Base-by-base conservation (phyloP, 2,113 vertebrate genomes). In the Gymnarchus niloticus region DNA sequence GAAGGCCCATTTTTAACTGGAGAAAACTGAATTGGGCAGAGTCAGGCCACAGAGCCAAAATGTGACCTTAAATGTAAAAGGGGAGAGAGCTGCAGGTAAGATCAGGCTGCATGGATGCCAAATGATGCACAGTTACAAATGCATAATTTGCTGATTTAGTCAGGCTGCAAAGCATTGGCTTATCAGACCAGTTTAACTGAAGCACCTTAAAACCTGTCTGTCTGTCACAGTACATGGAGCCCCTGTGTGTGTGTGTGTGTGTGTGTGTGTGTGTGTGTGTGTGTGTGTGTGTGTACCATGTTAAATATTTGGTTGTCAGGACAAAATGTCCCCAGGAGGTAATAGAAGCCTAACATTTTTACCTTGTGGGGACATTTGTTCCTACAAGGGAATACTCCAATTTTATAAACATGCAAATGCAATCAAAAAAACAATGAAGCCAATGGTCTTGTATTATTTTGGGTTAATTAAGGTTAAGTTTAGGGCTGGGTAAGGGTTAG, bases 91-190 rank as follows among this genome's bases (percentile, higher is more conserved):
- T 69, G 61, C 61, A 69, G 25, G 25, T 57, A 19, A 6, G 4
- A 4, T 6, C 69, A 48, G 17, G 21, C 76, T 49, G 14, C 41
- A 77, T 19, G 2, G 21, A 48, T 1, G 9, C 44, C 46, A 48
- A 46, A 37, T 48, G 52, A 78, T 10, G 17, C 77, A 85, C 80
- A 81, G 83, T 92, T 91, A 91, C 89, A 91, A 91, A 90, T 89
- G 92, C 92, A 93, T 92, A n/a, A n/a, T n/a, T n/a, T n/a, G 37
- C 28, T 69, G 61, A 69, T 69, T 14, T 69, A 69, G 28, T 69
- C 61, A 69, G 28, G 61, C 61, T 4, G 5, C 28, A 5, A 33
- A 14, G 61, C 61, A 69, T 25, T 69, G 61, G 28, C 4, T 69
- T 33, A 37, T 69, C 61, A 69, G 12, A 19, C 61, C 12, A 14